Percentiles rank a stretch among this genome's conserved stretches.
Conservation (phyloP, 2,888 invertebrate species). For the Dioctria rufipes region DNA sequence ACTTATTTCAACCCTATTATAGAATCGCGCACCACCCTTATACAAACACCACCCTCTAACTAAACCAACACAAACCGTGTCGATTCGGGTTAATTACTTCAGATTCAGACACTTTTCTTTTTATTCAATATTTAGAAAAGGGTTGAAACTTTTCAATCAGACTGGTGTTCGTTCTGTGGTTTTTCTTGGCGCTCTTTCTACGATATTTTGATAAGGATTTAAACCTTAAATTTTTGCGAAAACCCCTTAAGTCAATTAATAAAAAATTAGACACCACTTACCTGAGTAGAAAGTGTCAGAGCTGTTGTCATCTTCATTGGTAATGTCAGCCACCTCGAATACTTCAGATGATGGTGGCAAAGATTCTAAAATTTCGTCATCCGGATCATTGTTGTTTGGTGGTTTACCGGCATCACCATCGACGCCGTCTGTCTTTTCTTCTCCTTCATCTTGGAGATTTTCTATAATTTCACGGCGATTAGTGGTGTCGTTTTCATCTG, state of each 20-base stretch:
- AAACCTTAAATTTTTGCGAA: not conserved
- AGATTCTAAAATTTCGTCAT: conserved; percentile 18
- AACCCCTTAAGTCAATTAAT: not conserved
- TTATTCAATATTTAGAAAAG: conserved; percentile 30
- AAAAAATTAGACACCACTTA: conserved; percentile 61
- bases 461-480: conserved; percentile 14
- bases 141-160: conserved; percentile 46
- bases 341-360: conserved; percentile 34
- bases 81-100: conserved; percentile 53
- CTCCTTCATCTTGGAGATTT: conserved; percentile 17
- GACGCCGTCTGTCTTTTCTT: not conserved
- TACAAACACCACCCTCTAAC: too few relatives aligned
- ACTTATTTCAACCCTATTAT: not conserved
- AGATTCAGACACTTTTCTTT: conserved; percentile 39
- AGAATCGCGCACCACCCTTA: too few relatives aligned
- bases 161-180: conserved; percentile 6
- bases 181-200: not conserved
- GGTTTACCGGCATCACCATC: not conserved
- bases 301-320: conserved; percentile 67
- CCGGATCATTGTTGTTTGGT: conserved; percentile 21
- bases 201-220: not conserved
- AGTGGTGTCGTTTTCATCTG: conserved; percentile 49
- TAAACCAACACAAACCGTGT: not conserved
- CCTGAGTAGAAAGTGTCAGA: conserved; percentile 71
- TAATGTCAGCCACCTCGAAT: conserved; percentile 62